Evolutionary conservation across 2,113 vertebrate genomes (phyloP).

Genomic region (Condylura cristata): DNA sequence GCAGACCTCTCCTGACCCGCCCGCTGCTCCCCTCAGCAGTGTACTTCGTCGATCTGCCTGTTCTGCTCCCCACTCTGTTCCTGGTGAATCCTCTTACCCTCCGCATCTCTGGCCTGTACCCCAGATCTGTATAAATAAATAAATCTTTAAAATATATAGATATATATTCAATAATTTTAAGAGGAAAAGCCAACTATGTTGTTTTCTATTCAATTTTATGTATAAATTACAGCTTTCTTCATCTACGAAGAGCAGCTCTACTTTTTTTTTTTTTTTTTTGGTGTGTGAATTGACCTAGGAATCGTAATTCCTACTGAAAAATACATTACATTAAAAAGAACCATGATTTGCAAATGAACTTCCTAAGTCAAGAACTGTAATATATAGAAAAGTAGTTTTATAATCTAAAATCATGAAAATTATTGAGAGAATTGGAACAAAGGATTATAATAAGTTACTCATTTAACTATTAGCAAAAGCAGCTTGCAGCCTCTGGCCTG

Average conservation of each 20-base stretch:
- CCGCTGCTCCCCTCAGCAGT: too few relatives aligned
- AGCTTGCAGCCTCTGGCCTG: too few relatives aligned
- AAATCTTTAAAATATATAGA: too few relatives aligned
- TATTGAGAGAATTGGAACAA: neutral
- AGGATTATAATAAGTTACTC: neutral
- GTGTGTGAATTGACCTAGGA: neutral
- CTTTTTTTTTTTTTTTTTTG: neutral
- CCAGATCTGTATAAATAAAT: too few relatives aligned
- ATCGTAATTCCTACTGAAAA: neutral
- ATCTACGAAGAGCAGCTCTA: neutral
- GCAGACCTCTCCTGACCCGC: too few relatives aligned
- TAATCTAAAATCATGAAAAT: neutral
- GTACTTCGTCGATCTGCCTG: too few relatives aligned
- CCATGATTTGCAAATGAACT: neutral
- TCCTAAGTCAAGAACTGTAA: neutral
- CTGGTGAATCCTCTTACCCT: too few relatives aligned
- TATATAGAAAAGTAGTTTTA: neutral
- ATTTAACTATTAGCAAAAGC: neutral
- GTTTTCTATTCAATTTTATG: neutral
- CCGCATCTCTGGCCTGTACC: too few relatives aligned
- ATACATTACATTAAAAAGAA: neutral
- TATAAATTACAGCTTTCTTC: neutral
- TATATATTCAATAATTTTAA: neutral
- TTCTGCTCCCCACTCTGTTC: too few relatives aligned
- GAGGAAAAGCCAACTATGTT: neutral